Base-by-base conservation (phyloP, 2,797 vertebrate species). In the Tauraco hartlaubi region DNA sequence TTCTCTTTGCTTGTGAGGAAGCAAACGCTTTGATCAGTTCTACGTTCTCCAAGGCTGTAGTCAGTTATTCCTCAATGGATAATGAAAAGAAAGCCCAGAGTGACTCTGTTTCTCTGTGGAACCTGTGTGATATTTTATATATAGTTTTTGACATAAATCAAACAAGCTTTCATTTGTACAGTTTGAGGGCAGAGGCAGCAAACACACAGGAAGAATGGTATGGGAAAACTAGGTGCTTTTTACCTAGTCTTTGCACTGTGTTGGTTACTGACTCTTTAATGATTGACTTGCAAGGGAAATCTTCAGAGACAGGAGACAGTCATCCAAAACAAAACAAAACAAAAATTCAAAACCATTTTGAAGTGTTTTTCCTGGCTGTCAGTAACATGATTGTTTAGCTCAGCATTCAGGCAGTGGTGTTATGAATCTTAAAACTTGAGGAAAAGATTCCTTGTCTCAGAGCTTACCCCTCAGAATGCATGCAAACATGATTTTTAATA, bases 131-230 rank as follows among this genome's bases (percentile, higher is more conserved):
- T 97, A 96, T 93, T 96, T 96, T 95, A 93, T 96, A 96, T 94
- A 96, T 96, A 92, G 92, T 85, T 96, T 95, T 94, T 85, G 80
- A 93, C 95, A 95, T 89, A 95, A 96, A 95, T 96, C 94, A 95
- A 96, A 96, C 93, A 95, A 95, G 80, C 96, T 95, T 95, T 95
- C 90, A 85, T 95, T 93, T 92, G 90, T 96, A 92, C 84, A 91
- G 90, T 96, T 93, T 92, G 90, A 95, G 88, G 92, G 83, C 92
- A 90, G 92, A 93, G 94, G 93, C 88, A 91, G 93, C 83, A 89
- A 89, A 74, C 86, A 91, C 51, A 92, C 2, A 8, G 83, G 74
- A 95, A 92, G 81, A 93, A 90, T 85, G 48, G 51, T 80, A 77
- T 66, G 56, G 72, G 81, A 89, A 95, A 95, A 94, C 51, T 35